Conservation (phyloP, 1,140 invertebrate genomes). For the Bombus balteatus region DNA sequence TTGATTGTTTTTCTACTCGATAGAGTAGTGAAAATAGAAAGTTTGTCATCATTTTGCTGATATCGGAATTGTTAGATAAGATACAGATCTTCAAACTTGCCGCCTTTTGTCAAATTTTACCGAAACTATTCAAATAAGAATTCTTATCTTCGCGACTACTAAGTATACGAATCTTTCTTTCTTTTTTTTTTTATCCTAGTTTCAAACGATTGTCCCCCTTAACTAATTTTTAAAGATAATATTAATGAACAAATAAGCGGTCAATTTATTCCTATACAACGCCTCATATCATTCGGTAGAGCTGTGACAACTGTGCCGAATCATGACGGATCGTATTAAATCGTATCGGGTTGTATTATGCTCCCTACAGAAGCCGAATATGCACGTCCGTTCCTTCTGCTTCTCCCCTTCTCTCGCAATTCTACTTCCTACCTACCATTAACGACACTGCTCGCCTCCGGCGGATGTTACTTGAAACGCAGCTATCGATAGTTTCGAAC, state of each 20-base stretch:
- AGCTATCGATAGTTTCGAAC: constrained; percentile 49
- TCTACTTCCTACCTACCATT: constrained; percentile 38
- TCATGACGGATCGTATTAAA: constrained; percentile 6
- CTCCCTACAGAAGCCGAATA: constrained; percentile 54
- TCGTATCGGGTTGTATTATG: constrained; percentile 47
- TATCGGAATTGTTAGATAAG: too few relatives aligned
- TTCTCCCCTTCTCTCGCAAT: constrained; percentile 19
- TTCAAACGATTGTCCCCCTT: too few relatives aligned
- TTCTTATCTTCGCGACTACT: too few relatives aligned
- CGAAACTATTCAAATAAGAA: too few relatives aligned
- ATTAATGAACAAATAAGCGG: constrained; percentile 61
- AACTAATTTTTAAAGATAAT: constrained; percentile 14
- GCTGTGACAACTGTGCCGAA: constrained; percentile 38
- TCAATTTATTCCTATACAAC: constrained; percentile 67
- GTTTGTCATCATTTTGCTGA: too few relatives aligned
- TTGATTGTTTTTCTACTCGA: too few relatives aligned
- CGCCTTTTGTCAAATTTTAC: too few relatives aligned
- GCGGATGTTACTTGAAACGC: constrained; percentile 55
- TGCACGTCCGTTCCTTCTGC: constrained; percentile 12
- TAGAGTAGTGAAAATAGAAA: too few relatives aligned
- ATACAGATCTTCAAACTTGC: too few relatives aligned
- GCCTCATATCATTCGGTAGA: constrained; percentile 57
- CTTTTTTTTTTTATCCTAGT: too few relatives aligned
- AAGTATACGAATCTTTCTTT: too few relatives aligned
- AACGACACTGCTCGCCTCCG: constrained; percentile 35